Conservation (phyloP, 2,113 vertebrate genomes). For the Clupea harengus region DNA sequence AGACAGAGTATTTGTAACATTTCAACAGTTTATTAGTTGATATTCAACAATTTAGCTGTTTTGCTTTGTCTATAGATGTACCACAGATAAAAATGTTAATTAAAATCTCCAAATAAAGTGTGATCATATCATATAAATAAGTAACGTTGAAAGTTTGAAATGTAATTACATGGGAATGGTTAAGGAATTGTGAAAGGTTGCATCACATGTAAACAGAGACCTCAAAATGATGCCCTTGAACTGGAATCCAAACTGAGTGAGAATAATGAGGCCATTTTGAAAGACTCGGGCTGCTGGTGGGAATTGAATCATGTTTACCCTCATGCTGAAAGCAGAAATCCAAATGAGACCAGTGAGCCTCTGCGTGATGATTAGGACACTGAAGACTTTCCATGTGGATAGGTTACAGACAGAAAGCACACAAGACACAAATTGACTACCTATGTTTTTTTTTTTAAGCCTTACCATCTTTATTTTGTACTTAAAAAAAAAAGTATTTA, state of each 20-base stretch:
- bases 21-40: too few species aligned
- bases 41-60: too few species aligned
- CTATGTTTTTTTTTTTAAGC: background rate
- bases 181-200: background rate
- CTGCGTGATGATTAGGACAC: background rate
- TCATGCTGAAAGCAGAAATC: constrained; percentile 52
- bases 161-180: background rate
- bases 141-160: background rate
- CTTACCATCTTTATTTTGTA: background rate
- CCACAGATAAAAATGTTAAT: too few species aligned
- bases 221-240: constrained; percentile 47
- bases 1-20: too few species aligned
- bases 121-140: background rate
- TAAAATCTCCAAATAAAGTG: too few species aligned
- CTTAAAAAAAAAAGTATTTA: background rate
- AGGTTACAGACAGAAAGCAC: background rate
- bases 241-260: constrained; percentile 57
- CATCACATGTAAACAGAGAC: constrained; percentile 49
- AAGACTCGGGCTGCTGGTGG: constrained; percentile 44
- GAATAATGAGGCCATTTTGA: constrained; percentile 49
- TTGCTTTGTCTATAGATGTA: too few species aligned
- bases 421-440: background rate
- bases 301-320: constrained; percentile 60
- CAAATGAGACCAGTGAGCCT: constrained; percentile 20
- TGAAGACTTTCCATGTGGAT: background rate